Evolutionary conservation across 1,140 invertebrate species (phyloP).

Genomic region (Drosophila novamexicana): DNA sequence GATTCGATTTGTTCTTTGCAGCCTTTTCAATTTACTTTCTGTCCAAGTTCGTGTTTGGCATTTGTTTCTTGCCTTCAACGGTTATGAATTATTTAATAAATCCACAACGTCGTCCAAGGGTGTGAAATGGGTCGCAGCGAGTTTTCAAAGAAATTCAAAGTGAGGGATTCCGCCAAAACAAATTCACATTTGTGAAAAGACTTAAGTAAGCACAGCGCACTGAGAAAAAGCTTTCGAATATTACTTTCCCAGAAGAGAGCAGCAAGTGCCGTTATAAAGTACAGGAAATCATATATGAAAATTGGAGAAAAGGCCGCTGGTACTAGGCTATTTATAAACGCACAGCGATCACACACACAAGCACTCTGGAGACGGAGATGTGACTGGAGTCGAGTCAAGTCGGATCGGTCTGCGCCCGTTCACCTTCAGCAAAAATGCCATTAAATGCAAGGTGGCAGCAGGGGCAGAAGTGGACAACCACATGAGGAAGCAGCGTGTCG

Average conservation of each 20-base stretch:
- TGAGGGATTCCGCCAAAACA: constrained; percentile 7
- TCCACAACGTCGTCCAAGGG: background rate
- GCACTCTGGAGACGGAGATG: constrained; percentile 7
- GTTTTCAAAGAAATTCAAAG: background rate
- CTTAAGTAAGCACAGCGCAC: constrained; percentile 13
- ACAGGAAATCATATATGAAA: constrained; percentile 62
- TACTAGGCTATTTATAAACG: constrained; percentile 42
- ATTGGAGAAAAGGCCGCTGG: constrained; percentile 11
- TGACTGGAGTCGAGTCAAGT: constrained; percentile 17
- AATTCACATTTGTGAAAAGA: constrained; percentile 25
- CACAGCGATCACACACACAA: constrained; percentile 21
- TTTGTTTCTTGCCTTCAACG: constrained; percentile 18
- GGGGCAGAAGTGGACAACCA: background rate
- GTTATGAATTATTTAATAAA: constrained; percentile 64
- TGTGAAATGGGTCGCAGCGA: constrained; percentile 49
- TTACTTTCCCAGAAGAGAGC: constrained; percentile 30
- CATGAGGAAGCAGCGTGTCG: constrained; percentile 23
- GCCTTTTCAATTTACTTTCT: constrained; percentile 58
- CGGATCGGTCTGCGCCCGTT: constrained; percentile 17
- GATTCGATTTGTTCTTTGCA: constrained; percentile 29
- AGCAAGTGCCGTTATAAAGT: constrained; percentile 47
- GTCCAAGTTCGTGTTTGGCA: constrained; percentile 56
- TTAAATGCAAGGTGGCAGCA: constrained; percentile 1
- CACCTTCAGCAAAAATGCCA: constrained; percentile 29
- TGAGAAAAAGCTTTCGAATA: constrained; percentile 9